These are phyloP conservation scores for Cacatua alba DNA, from an alignment of 2,113 vertebrate genomes.

Conservation along the genomic window DNA sequence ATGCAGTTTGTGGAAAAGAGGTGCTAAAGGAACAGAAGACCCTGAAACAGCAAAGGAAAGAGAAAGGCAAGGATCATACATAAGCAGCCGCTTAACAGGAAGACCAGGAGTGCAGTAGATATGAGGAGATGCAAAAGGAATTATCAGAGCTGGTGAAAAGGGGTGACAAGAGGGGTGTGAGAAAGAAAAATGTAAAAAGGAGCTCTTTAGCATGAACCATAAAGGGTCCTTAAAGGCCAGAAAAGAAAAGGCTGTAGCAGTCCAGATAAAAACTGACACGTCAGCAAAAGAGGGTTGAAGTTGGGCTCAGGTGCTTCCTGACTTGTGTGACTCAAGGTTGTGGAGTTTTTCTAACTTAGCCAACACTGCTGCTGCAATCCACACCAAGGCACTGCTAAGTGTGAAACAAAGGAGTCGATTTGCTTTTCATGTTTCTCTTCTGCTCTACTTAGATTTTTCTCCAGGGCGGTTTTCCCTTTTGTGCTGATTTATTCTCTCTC, in stretches of 20 bases:
- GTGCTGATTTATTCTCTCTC: constrained; percentile 13
- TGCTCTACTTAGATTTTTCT: constrained; percentile 24
- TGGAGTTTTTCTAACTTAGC: background rate
- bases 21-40: background rate
- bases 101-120: background rate
- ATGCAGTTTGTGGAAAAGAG: background rate
- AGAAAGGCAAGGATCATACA: background rate
- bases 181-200: background rate
- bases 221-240: background rate
- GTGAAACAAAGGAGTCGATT: constrained; percentile 32
- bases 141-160: background rate
- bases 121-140: background rate
- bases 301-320: background rate
- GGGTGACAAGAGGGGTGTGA: background rate
- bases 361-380: background rate
- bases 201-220: background rate
- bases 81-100: background rate
- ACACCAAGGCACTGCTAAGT: background rate
- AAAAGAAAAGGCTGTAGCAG: background rate
- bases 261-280: background rate
- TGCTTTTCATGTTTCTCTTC: constrained; percentile 30
- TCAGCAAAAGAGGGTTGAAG: background rate
- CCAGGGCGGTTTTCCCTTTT: background rate
- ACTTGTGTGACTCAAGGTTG: background rate
- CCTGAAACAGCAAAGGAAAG: background rate